Conservation (phyloP, 2,888 invertebrate genomes). For the Bursaphelenchus okinawaensis region DNA sequence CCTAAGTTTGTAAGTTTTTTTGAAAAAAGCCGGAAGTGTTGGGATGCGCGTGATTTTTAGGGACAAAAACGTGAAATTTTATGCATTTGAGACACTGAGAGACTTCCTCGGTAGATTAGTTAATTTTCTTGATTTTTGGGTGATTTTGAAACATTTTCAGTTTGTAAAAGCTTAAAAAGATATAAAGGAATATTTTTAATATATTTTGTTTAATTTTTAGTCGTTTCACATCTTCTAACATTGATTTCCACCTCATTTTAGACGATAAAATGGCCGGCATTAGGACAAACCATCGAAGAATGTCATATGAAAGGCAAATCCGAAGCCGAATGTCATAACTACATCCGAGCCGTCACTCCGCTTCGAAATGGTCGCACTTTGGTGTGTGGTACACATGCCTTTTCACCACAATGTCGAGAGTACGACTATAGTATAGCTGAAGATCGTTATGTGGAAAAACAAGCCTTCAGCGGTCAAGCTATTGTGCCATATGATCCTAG, state of each 20-base stretch:
- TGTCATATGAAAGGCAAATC: slow-evolving; percentile 33
- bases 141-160: not conserved
- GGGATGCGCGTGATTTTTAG: too few relatives aligned
- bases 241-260: too few relatives aligned
- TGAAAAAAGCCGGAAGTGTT: too few relatives aligned
- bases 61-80: too few relatives aligned
- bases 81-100: too few relatives aligned
- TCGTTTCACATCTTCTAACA: too few relatives aligned
- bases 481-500: slow-evolving; percentile 87
- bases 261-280: slow-evolving; percentile 26
- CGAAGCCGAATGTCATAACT: slow-evolving; percentile 68
- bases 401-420: slow-evolving; percentile 76
- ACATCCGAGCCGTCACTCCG: slow-evolving; percentile 29
- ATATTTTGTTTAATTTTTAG: not conserved
- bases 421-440: slow-evolving; percentile 24
- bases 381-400: slow-evolving; percentile 87
- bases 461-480: slow-evolving; percentile 45
- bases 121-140: too few relatives aligned
- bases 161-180: too few relatives aligned
- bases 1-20: slow-evolving; percentile 46
- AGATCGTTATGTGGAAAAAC: slow-evolving; percentile 22
- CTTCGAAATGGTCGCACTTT: slow-evolving; percentile 68
- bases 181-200: too few relatives aligned
- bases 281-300: slow-evolving; percentile 35
- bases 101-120: too few relatives aligned